phyloP scores from a whole-genome alignment of 2,888 invertebrate species.

The Himalopsyche tibetana region DNA sequence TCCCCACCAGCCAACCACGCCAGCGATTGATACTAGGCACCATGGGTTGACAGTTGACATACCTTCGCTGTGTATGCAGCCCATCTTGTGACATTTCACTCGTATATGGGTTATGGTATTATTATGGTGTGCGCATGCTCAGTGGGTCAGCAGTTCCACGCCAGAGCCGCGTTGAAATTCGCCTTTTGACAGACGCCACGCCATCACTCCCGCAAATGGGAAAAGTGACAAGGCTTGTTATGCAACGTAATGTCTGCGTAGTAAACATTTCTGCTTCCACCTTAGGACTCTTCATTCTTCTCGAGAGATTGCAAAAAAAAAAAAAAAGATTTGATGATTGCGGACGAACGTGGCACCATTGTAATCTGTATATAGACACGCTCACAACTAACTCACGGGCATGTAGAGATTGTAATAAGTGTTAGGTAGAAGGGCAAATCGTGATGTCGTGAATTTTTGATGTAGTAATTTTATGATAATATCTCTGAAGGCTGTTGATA shows the following conservation, averaged over 20 bases:
- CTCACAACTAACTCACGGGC: not conserved
- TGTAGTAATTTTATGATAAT: slow-evolving; percentile 27
- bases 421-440: slow-evolving; percentile 1
- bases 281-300: not conserved
- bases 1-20: not conserved
- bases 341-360: slow-evolving; percentile 5
- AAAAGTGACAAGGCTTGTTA: slow-evolving; percentile 22
- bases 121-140: slow-evolving; percentile 3
- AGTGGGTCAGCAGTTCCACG: slow-evolving; percentile 1
- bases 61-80: no score
- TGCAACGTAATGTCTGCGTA: not conserved
- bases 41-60: not conserved
- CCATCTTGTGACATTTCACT: not conserved
- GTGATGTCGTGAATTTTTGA: not conserved
- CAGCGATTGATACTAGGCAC: not conserved
- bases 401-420: slow-evolving; percentile 32
- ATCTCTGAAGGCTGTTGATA: slow-evolving; percentile 41
- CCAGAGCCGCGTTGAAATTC: not conserved
- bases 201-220: slow-evolving; percentile 15
- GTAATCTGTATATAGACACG: slow-evolving; percentile 20
- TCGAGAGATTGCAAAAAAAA: not conserved
- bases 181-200: slow-evolving; percentile 16
- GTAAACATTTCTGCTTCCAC: no score
- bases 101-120: not conserved
- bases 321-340: not conserved